Evolutionary conservation across 2,113 vertebrate species (phyloP).

Genomic region (Eleginops maclovinus): DNA sequence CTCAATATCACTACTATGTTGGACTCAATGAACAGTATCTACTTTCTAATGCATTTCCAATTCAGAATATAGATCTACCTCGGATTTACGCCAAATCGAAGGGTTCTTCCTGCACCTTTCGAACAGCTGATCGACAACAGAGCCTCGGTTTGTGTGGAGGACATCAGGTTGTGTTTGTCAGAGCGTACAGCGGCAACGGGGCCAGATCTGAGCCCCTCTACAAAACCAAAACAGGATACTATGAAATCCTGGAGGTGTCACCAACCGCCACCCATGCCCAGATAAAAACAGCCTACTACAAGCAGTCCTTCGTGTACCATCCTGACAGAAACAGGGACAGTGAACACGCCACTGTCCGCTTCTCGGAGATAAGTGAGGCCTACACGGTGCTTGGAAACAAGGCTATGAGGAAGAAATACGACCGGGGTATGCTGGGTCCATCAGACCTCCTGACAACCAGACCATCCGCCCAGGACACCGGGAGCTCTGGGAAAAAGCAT

Average conservation of each 20-base stretch:
- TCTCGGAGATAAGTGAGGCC: conserved; percentile 89
- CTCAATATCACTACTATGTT: not conserved
- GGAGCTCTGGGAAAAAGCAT: not conserved
- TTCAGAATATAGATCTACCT: not conserved
- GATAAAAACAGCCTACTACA: conserved; percentile 93
- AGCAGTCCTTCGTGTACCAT: conserved; percentile 90
- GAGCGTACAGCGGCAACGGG: conserved; percentile 51
- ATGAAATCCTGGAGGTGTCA: conserved; percentile 86
- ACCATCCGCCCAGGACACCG: conserved; percentile 40
- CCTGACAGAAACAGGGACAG: conserved; percentile 90
- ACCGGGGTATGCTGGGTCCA: conserved; percentile 84
- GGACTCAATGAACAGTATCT: not conserved
- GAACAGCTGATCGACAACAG: not conserved
- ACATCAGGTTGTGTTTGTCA: not conserved
- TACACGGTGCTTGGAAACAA: conserved; percentile 89
- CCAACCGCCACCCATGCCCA: conserved; percentile 86
- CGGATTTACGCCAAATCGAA: not conserved
- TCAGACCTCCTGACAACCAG: conserved; percentile 76
- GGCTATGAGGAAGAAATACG: conserved; percentile 87
- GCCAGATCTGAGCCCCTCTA: conserved; percentile 48
- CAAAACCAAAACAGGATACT: conserved; percentile 83
- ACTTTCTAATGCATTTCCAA: fast-evolving
- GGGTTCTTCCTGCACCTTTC: not conserved
- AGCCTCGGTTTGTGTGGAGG: not conserved
- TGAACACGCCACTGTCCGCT: conserved; percentile 83